Percentiles rank a stretch among this genome's conserved stretches.
Evolutionary conservation across 1,140 invertebrate species (phyloP).

Genomic region (Neocloeon triangulifer): DNA sequence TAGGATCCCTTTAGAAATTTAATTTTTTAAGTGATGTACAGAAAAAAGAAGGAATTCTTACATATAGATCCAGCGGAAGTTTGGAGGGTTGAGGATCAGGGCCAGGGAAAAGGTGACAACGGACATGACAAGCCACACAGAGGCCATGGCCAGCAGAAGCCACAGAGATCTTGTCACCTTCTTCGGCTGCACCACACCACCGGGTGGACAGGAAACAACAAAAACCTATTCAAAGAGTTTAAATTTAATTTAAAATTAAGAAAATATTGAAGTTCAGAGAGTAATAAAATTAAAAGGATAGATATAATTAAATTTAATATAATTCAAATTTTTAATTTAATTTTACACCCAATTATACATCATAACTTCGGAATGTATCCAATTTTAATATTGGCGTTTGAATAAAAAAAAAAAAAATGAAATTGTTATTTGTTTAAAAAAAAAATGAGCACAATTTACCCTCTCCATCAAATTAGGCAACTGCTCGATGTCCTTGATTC

Average conservation of each 20-base stretch:
- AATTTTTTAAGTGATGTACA: conserved; percentile 5
- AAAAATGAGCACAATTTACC: too few relatives aligned
- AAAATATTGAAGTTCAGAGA: too few relatives aligned
- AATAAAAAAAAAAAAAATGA: too few relatives aligned
- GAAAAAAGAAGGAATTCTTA: neutral
- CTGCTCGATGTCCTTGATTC: conserved; percentile 66
- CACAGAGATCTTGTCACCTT: conserved; percentile 40
- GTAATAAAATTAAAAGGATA: too few relatives aligned
- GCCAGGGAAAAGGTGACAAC: conserved; percentile 20
- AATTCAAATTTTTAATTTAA: too few relatives aligned
- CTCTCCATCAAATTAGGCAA: conserved; percentile 76
- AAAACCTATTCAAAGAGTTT: conserved; percentile 8
- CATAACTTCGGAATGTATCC: too few relatives aligned
- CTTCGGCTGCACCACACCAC: conserved; percentile 27
- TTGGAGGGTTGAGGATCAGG: conserved; percentile 6
- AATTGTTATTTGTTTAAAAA: too few relatives aligned
- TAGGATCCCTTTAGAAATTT: conserved; percentile 22
- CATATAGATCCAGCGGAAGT: conserved; percentile 3
- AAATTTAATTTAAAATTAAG: too few relatives aligned
- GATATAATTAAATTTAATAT: too few relatives aligned
- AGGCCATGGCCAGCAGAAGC: conserved; percentile 39
- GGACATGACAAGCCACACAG: conserved; percentile 40
- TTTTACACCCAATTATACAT: too few relatives aligned
- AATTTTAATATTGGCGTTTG: too few relatives aligned
- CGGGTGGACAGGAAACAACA: conserved; percentile 8